These are phyloP conservation scores for Nephrocerus scutellatus DNA, from an alignment of 2,888 invertebrate genomes.

Conservation along the genomic window DNA sequence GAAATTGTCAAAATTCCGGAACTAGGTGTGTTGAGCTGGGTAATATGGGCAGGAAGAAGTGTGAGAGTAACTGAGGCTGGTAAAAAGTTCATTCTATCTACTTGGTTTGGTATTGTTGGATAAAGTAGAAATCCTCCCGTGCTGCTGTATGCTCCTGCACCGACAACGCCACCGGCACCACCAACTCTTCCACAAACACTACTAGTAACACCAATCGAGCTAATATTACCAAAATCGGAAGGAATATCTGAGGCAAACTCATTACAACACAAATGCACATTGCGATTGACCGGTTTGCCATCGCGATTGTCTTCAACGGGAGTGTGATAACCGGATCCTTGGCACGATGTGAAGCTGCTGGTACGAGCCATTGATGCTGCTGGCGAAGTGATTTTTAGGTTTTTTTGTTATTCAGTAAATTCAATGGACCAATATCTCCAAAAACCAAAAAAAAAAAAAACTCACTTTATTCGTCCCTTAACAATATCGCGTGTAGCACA, in stretches of 20 bases:
- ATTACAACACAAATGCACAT: conserved; percentile 26
- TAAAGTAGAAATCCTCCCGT: too few relatives aligned
- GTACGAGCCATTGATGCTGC: conserved; percentile 52
- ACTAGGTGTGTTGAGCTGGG: conserved; percentile 71
- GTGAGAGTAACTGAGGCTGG: too few relatives aligned
- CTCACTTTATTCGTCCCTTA: conserved; percentile 24
- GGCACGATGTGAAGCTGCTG: conserved; percentile 55
- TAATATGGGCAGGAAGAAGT: too few relatives aligned
- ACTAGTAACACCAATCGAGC: conserved; percentile 33
- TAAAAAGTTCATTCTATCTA: too few relatives aligned
- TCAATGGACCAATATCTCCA: neutral
- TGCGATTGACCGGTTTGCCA: neutral
- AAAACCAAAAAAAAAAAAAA: conserved; percentile 4
- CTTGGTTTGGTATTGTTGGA: too few relatives aligned
- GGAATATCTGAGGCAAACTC: conserved; percentile 28
- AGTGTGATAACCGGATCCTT: conserved; percentile 67
- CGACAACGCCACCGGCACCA: too few relatives aligned
- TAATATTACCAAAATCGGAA: conserved; percentile 30
- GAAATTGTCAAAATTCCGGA: conserved; percentile 79
- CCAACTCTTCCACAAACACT: too few relatives aligned
- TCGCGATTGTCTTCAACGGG: conserved; percentile 58
- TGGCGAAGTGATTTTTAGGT: conserved; percentile 8
- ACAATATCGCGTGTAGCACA: too few relatives aligned
- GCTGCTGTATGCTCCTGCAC: too few relatives aligned
- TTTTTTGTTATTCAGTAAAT: neutral